Conservation (phyloP, 2,797 vertebrate genomes). For the Coracias cyanogaster region DNA sequence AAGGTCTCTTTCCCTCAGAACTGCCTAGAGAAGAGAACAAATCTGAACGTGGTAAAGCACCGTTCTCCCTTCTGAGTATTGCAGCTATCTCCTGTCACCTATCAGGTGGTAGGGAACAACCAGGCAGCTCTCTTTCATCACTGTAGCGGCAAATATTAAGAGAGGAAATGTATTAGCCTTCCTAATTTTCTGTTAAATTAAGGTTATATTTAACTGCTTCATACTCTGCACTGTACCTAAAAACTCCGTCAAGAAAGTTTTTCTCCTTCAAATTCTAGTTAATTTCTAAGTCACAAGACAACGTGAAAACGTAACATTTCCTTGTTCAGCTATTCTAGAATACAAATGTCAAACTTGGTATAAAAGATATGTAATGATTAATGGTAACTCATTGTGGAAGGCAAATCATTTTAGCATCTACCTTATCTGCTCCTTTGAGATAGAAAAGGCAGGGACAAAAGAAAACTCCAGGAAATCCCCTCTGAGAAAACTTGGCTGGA, state of each 20-base stretch:
- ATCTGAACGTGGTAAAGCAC: not conserved
- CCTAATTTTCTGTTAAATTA: not conserved
- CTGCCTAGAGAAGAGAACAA: not conserved
- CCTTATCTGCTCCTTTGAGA: not conserved
- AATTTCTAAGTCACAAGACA: not conserved
- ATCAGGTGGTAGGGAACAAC: not conserved
- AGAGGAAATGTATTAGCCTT: not conserved
- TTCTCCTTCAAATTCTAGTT: not conserved
- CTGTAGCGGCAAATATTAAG: not conserved
- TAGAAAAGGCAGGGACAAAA: not conserved
- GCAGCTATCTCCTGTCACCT: not conserved
- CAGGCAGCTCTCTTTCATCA: not conserved
- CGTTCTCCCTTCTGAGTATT: not conserved
- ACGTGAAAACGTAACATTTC: not conserved
- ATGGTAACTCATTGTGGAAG: not conserved
- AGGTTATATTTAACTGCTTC: slow-evolving; percentile 8
- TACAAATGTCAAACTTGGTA: not conserved
- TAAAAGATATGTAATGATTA: not conserved
- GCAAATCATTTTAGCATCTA: not conserved
- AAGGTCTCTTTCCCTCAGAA: not conserved
- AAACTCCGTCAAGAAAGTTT: not conserved
- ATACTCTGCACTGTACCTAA: not conserved
- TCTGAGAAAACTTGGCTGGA: not conserved
- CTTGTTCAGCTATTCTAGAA: not conserved
- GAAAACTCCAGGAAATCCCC: not conserved